Percentiles rank a stretch among this genome's conserved stretches.
These are phyloP conservation scores for Diadumene lineata DNA, from an alignment of 92 coral and sea anemone species.

Conservation along the genomic window DNA sequence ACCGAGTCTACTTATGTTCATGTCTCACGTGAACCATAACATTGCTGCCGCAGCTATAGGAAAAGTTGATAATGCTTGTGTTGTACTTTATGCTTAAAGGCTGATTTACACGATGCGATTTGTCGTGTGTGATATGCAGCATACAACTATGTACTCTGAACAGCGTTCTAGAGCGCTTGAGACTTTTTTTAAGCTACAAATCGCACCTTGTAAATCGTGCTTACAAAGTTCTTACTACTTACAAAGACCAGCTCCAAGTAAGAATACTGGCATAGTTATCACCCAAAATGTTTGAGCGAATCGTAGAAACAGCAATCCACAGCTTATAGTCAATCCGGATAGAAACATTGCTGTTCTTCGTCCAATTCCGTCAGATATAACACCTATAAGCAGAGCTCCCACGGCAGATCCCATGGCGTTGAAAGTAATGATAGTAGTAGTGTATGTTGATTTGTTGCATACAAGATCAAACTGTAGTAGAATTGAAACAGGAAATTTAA, in stretches of 20 bases:
- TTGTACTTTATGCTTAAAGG: too few species aligned
- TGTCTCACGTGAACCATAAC: too few species aligned
- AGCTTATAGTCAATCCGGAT: slow-evolving; percentile 19
- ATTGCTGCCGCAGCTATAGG: too few species aligned
- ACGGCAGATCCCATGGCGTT: slow-evolving; percentile 28
- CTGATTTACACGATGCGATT: too few species aligned
- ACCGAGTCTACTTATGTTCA: too few species aligned
- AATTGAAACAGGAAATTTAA: slow-evolving; percentile 1
- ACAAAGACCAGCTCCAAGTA: slow-evolving; percentile 1
- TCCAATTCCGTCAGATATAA: slow-evolving; percentile 44
- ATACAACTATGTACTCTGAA: too few species aligned
- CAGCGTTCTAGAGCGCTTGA: too few species aligned
- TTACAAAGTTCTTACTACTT: too few species aligned
- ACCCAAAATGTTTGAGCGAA: neutral
- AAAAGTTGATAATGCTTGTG: too few species aligned
- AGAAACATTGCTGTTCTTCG: slow-evolving; percentile 25
- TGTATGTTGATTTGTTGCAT: slow-evolving; percentile 30
- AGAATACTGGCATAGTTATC: neutral
- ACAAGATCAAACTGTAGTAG: slow-evolving; percentile 50
- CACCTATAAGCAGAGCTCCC: slow-evolving; percentile 28
- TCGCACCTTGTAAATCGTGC: too few species aligned
- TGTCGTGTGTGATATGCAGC: too few species aligned
- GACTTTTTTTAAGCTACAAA: too few species aligned
- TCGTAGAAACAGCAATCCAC: neutral
- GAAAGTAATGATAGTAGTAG: slow-evolving; percentile 14